Conservation (phyloP, 2,797 vertebrate species). For the Danio aesculapii region DNA sequence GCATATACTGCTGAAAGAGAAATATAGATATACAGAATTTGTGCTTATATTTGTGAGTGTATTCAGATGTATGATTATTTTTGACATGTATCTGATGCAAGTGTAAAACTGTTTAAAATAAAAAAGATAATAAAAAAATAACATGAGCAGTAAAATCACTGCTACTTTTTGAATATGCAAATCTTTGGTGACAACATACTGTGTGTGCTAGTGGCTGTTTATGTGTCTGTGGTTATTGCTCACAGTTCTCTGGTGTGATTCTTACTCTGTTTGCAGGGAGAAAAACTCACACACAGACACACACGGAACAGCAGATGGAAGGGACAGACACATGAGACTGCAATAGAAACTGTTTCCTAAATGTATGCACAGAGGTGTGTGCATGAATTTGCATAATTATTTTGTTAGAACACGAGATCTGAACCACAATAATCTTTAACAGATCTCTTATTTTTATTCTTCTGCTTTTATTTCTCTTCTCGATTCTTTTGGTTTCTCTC, state of each 20-base stretch:
- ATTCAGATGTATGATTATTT: too few species aligned
- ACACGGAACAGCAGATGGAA: constrained; percentile 8
- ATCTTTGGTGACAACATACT: not conserved
- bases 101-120: too few species aligned
- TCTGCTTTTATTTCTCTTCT: not conserved
- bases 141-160: constrained; percentile 8
- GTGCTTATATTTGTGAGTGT: too few species aligned
- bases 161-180: not conserved
- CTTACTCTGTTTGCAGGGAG: not conserved
- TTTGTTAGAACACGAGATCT: not conserved
- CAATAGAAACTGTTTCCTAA: constrained; percentile 9
- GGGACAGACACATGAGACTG: not conserved
- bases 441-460: not conserved
- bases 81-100: too few species aligned
- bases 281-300: not conserved
- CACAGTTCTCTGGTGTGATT: constrained; percentile 15
- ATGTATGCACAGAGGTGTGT: not conserved
- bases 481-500: constrained; percentile 30
- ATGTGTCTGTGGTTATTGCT: not conserved
- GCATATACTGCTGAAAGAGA: too few species aligned
- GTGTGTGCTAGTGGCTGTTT: not conserved
- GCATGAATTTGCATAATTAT: not conserved
- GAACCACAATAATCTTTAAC: not conserved
- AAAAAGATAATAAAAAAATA: too few species aligned
- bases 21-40: too few species aligned